Conservation (phyloP, 1,140 invertebrate species). For the Platyscapa corneri region DNA sequence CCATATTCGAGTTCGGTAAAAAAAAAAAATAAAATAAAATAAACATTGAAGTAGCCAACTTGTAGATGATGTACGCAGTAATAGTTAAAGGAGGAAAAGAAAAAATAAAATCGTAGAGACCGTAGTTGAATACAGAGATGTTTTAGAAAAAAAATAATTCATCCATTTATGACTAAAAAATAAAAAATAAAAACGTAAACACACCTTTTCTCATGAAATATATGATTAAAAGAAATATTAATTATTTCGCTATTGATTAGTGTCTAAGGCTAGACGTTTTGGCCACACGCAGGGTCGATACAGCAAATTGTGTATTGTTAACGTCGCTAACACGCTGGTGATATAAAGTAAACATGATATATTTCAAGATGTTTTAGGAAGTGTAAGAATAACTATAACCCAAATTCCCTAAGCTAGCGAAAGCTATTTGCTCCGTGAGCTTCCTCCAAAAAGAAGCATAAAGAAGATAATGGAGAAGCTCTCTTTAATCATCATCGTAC, state of each 20-base stretch:
- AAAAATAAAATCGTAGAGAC: conserved; percentile 39
- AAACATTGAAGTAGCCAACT: conserved; percentile 39
- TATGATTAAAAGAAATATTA: conserved; percentile 45
- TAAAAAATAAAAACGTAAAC: conserved; percentile 25
- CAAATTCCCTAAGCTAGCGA: neutral
- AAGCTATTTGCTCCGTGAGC: neutral
- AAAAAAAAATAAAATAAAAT: no score
- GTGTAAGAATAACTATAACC: conserved; percentile 43
- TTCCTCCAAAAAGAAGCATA: neutral
- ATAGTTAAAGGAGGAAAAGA: conserved; percentile 37
- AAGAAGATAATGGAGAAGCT: conserved; percentile 9
- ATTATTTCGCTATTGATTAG: conserved; percentile 66
- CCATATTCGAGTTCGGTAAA: conserved; percentile 31
- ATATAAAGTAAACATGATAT: conserved; percentile 52
- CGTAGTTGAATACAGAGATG: conserved; percentile 42
- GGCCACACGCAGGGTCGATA: conserved; percentile 38
- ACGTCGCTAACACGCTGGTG: conserved; percentile 45
- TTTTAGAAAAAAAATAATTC: conserved; percentile 47
- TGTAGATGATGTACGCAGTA: conserved; percentile 48
- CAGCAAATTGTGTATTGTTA: conserved; percentile 49
- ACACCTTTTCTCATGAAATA: conserved; percentile 30
- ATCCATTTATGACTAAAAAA: conserved; percentile 44
- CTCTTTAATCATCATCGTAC: conserved; percentile 45
- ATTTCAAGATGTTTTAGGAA: conserved; percentile 53
- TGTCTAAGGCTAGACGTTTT: conserved; percentile 60